Percentiles rank a stretch among this genome's conserved stretches.
These are phyloP conservation scores for Willowsia nigromaculata DNA, from an alignment of 2,888 invertebrate genomes.

Conservation along the genomic window DNA sequence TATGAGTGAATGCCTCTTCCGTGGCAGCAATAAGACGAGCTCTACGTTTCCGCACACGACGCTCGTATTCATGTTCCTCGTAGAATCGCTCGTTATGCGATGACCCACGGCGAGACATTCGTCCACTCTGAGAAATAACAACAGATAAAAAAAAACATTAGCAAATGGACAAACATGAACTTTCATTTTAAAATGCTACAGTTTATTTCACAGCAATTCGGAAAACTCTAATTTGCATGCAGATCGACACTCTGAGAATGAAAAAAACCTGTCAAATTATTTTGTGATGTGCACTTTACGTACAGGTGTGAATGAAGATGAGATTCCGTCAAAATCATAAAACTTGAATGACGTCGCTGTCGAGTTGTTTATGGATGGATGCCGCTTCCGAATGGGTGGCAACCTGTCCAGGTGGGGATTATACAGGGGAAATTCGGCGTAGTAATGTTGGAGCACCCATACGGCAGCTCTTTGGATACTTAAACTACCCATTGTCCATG, in stretches of 20 bases:
- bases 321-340: constrained; percentile 93
- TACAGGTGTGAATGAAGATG: constrained; percentile 77
- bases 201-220: constrained; percentile 17
- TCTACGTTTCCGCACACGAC: constrained; percentile 93
- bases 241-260: too few species aligned
- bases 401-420: constrained; percentile 97
- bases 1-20: constrained; percentile 99
- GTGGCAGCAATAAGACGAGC: constrained; percentile 95
- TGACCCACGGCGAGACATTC: constrained; percentile 85
- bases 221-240: constrained; percentile 17
- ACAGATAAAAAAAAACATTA: neutral
- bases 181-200: constrained; percentile 1
- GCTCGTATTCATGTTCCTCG: constrained; percentile 97
- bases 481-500: constrained; percentile 93
- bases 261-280: neutral
- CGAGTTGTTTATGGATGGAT: constrained; percentile 74
- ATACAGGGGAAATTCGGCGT: constrained; percentile 96
- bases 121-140: constrained; percentile 63
- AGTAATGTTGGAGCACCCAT: constrained; percentile 96
- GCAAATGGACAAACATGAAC: neutral
- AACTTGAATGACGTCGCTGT: constrained; percentile 87
- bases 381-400: constrained; percentile 81
- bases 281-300: constrained; percentile 34
- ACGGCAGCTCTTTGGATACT: constrained; percentile 97
- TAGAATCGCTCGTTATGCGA: constrained; percentile 98